phyloP scores from a whole-genome alignment of 2,113 vertebrate genomes.

The Scatophagus argus region DNA sequence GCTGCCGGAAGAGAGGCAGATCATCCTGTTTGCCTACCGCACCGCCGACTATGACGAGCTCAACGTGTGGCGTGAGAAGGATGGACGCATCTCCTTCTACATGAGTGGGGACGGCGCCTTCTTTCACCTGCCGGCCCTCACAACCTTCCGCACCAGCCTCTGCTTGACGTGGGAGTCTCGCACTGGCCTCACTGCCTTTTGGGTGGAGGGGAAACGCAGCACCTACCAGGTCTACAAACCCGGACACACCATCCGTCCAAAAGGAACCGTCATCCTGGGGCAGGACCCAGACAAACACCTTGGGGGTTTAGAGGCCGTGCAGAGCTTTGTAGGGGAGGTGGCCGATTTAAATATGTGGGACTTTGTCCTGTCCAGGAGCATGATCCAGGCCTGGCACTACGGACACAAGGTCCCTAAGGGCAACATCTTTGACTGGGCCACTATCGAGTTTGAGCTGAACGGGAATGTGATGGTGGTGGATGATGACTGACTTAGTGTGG shows the following conservation, averaged over 20 bases:
- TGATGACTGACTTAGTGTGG: slow-evolving; percentile 77
- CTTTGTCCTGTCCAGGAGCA: slow-evolving; percentile 78
- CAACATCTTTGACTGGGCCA: slow-evolving; percentile 86
- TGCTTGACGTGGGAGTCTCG: slow-evolving; percentile 86
- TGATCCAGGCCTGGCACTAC: slow-evolving; percentile 81
- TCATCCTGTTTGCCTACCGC: slow-evolving; percentile 87
- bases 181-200: slow-evolving; percentile 81
- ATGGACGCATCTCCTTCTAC: slow-evolving; percentile 81
- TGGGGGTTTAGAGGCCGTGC: slow-evolving; percentile 76
- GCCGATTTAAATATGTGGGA: slow-evolving; percentile 89
- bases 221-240: slow-evolving; percentile 84
- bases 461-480: slow-evolving; percentile 85
- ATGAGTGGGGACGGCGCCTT: slow-evolving; percentile 78
- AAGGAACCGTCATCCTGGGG: slow-evolving; percentile 82
- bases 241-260: slow-evolving; percentile 78
- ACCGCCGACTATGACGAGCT: slow-evolving; percentile 84
- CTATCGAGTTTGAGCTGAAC: slow-evolving; percentile 81
- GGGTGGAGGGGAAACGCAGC: slow-evolving; percentile 83
- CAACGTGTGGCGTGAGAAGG: slow-evolving; percentile 85
- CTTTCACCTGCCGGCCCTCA: slow-evolving; percentile 80
- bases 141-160: slow-evolving; percentile 83
- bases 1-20: slow-evolving; percentile 79
- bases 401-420: slow-evolving; percentile 76
- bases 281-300: slow-evolving; percentile 84
- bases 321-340: slow-evolving; percentile 86